phyloP scores from a whole-genome alignment of 2,888 invertebrate species.

The Drosophila fungiperda region DNA sequence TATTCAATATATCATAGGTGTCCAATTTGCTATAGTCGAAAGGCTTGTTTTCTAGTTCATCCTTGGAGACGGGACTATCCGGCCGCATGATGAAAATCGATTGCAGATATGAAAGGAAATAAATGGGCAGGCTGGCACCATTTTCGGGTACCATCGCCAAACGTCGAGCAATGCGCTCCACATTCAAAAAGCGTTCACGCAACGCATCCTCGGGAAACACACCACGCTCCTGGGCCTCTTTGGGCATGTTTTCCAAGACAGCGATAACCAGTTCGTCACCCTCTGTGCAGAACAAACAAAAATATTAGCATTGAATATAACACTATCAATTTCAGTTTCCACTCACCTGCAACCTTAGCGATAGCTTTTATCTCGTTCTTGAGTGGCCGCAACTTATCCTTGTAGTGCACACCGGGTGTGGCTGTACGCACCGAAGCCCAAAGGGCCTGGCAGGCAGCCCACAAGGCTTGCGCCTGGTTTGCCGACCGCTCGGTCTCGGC shows the following conservation, averaged over 20 bases:
- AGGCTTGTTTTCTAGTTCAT: conserved; percentile 90
- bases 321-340: background rate
- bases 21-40: conserved; percentile 90
- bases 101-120: conserved; percentile 95
- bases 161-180: conserved; percentile 92
- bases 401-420: conserved; percentile 87
- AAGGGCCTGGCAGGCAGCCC: conserved; percentile 97
- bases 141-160: conserved; percentile 94
- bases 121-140: conserved; percentile 93
- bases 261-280: conserved; percentile 92
- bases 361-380: conserved; percentile 90
- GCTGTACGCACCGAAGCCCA: conserved; percentile 90
- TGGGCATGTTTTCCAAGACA: conserved; percentile 91
- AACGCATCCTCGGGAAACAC: conserved; percentile 95
- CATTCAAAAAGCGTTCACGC: conserved; percentile 92
- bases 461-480: conserved; percentile 93
- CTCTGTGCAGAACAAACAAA: conserved; percentile 84
- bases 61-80: conserved; percentile 89
- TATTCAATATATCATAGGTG: conserved; percentile 95
- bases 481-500: conserved; percentile 90
- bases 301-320: background rate
- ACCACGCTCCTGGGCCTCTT: conserved; percentile 91
- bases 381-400: conserved; percentile 87
- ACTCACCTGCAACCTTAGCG: conserved; percentile 90
- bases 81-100: conserved; percentile 92